A percentile compares a stretch with the other conserved stretches of the same genome.
phyloP scores from a whole-genome alignment of 2,888 invertebrate genomes.

The Stenotaenia linearis region DNA sequence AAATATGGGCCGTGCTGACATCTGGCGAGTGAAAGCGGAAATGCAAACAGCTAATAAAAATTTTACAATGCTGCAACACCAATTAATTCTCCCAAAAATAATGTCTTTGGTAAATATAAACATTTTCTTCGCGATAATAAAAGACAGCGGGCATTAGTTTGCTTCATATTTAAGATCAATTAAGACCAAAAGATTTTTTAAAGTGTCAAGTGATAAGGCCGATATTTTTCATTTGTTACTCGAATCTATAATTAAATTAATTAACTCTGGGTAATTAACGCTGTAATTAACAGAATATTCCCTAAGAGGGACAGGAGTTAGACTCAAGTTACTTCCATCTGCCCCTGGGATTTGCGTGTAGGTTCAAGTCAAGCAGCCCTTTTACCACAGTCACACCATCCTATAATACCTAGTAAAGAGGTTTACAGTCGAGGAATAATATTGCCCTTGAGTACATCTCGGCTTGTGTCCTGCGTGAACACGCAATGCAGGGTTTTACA shows the following conservation, averaged over 20 bases:
- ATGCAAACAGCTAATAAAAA: background rate
- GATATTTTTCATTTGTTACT: background rate
- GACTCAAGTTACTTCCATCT: conserved; percentile 2
- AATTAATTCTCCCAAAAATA: background rate
- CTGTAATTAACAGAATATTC: conserved; percentile 13
- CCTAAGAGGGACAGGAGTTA: background rate
- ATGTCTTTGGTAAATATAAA: background rate
- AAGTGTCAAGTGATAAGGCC: background rate
- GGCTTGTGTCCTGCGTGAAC: background rate
- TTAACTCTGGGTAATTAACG: background rate
- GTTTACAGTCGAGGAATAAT: background rate
- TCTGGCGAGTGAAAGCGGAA: background rate
- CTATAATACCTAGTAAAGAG: background rate
- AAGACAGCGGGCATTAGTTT: background rate
- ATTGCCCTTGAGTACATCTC: background rate
- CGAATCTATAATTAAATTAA: background rate
- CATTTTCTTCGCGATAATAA: background rate
- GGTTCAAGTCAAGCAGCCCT: background rate
- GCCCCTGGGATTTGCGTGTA: background rate
- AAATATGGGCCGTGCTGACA: conserved; percentile 3
- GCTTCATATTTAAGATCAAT: background rate
- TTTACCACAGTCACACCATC: background rate
- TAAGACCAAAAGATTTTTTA: background rate
- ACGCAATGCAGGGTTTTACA: background rate
- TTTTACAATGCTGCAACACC: background rate